Percentiles rank a stretch among this genome's conserved stretches.
These are phyloP conservation scores for Heterohyrax brucei DNA, from an alignment of 2,797 vertebrate species.

Conservation along the genomic window DNA sequence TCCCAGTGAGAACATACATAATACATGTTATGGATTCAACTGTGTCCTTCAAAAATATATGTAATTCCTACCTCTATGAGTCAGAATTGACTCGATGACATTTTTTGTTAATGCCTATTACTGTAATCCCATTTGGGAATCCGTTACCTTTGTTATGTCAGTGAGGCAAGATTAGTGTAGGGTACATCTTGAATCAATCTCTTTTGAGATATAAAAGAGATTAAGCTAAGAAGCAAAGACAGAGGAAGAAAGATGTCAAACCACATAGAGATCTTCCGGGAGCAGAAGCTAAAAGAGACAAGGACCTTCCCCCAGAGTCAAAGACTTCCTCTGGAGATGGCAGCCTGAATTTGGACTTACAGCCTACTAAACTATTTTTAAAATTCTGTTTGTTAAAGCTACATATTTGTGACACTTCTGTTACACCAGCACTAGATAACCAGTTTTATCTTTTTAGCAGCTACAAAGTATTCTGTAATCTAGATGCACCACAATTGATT, in stretches of 20 bases:
- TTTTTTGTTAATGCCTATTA: neutral
- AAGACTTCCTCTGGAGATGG: neutral
- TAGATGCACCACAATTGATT: no score
- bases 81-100: no score
- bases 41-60: neutral
- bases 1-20: conserved; percentile 37
- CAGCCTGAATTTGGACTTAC: neutral
- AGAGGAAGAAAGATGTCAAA: neutral
- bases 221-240: neutral
- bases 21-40: neutral
- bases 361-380: neutral
- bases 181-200: neutral
- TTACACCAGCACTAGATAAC: neutral
- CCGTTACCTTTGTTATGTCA: neutral
- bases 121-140: neutral
- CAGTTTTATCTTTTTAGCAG: conserved; percentile 8
- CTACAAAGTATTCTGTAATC: no score
- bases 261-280: neutral
- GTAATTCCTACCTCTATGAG: neutral
- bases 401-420: neutral
- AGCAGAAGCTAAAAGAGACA: neutral
- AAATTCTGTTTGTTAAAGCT: neutral
- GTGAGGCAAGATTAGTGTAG: neutral
- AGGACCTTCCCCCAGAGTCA: neutral
- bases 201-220: neutral